A percentile compares a stretch with the other conserved stretches of the same genome.
Evolutionary conservation across 2,113 vertebrate species (phyloP).

Genomic region (Poeciliopsis occidentalis): DNA sequence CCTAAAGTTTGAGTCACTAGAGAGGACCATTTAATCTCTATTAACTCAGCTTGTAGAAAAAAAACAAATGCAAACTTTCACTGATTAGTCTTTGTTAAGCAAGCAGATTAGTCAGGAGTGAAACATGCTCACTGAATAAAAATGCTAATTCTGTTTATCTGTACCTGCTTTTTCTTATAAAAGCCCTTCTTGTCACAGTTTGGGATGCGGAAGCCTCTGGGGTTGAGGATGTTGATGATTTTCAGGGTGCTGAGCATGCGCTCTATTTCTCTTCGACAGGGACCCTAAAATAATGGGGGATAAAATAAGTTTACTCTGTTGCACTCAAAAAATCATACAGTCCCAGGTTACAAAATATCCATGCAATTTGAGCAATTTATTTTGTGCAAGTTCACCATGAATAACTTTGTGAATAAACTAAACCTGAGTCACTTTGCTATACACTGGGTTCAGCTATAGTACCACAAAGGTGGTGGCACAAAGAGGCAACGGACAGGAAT

Average conservation of each 20-base stretch:
- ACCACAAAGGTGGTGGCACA: constrained; percentile 54
- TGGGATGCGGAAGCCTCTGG: constrained; percentile 90
- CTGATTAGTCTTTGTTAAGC: not conserved
- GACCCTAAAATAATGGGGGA: constrained; percentile 81
- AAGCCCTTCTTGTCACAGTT: constrained; percentile 98
- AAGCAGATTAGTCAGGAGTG: not conserved
- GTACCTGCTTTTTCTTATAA: constrained; percentile 97
- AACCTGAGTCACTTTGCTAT: constrained; percentile 41
- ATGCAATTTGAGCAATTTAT: not conserved
- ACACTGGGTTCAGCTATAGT: constrained; percentile 34
- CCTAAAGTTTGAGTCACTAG: constrained; percentile 49
- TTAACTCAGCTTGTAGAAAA: constrained; percentile 41
- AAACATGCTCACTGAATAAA: not conserved
- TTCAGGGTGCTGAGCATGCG: constrained; percentile 90
- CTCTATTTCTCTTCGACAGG: constrained; percentile 94
- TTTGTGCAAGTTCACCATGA: constrained; percentile 5
- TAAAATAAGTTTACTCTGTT: not conserved
- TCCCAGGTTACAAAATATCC: not conserved
- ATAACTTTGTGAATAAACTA: constrained; percentile 15
- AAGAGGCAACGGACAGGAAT: constrained; percentile 44
- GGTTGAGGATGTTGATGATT: constrained; percentile 87
- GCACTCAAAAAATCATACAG: not conserved
- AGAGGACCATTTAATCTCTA: constrained; percentile 27
- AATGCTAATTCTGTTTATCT: not conserved
- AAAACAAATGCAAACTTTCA: not conserved